Evolutionary conservation across 2,888 invertebrate genomes (phyloP).

Genomic region (Stegana nigrithorax): DNA sequence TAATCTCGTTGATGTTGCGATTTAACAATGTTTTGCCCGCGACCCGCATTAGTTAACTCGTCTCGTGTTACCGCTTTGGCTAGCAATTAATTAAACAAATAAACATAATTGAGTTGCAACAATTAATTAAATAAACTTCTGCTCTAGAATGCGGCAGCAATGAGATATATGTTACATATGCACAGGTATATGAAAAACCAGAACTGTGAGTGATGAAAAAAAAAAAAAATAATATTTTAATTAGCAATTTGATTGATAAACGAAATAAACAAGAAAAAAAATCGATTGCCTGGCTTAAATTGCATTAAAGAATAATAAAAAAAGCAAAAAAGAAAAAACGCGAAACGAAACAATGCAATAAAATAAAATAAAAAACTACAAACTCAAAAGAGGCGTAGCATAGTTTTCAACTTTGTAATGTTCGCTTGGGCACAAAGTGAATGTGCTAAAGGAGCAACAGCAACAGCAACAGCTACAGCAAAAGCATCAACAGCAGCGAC

Average conservation of each 20-base stretch:
- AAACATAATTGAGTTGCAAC: constrained; percentile 39
- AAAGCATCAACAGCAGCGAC: constrained; percentile 37
- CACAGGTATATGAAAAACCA: no score
- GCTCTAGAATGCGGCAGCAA: no score
- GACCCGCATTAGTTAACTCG: no score
- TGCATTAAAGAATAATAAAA: constrained; percentile 35
- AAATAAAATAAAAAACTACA: constrained; percentile 7
- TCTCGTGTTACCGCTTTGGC: no score
- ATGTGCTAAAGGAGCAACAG: not conserved
- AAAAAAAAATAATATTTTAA: no score
- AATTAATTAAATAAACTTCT: constrained; percentile 37
- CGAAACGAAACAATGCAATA: no score
- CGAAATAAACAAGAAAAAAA: constrained; percentile 45
- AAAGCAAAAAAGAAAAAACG: constrained; percentile 4
- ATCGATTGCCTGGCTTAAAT: constrained; percentile 52
- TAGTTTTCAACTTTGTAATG: no score
- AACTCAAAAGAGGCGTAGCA: not conserved
- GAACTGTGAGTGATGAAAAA: no score
- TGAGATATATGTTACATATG: no score
- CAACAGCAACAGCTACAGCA: not conserved
- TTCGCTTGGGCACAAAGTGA: no score
- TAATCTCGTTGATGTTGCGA: no score
- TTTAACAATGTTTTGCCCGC: no score
- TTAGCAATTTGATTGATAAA: constrained; percentile 37
- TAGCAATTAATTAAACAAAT: constrained; percentile 39